Base-by-base conservation (phyloP, 2,888 invertebrate genomes). In the Mythimna vitellina region DNA sequence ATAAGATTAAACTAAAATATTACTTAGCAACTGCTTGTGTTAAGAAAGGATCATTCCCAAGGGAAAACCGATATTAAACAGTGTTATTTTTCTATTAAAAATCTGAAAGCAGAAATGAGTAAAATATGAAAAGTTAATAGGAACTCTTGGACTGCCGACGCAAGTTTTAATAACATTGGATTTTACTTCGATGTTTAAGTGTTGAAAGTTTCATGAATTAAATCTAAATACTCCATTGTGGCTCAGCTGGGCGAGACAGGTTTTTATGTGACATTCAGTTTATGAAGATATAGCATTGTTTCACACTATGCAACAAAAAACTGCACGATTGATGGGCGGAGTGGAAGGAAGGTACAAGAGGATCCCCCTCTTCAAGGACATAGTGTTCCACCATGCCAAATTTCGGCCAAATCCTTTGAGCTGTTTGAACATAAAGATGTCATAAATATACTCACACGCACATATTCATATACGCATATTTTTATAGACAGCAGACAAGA, bases 141-240 rank as follows among this genome's bases (percentile, higher is more conserved):
- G 58, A 76, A 71, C 69, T 80, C 62, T 70, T 51, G 74, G 68
- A 73, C n/a, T 53, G 62, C 38, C 53, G 67, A 68, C 69, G 65
- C 46, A 83, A 82, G 66, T 82, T 83, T 84, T 73, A 79, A 80
- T 80, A 81, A 85, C 73, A 86, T 82, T 82, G 73, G 76, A 80
- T 77, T 82, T 81, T 70, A 77, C 75, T 78, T 65, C 60, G 66
- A 75, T 70, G 58, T 46, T 20, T 20, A 58, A 49, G 12, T 64
- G 35, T 35, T 22, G 14, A 54, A 29, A 42, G 49, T n/a, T 51
- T 51, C 0, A 9, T 8, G 54, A 68, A 75, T 80, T 61, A 54
- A 62, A 60, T 76, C 76, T 56, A 22, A 54, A 32, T 69, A 32
- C 53, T 12, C 20, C 22, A 14, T 54, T n/a, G 61, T 67, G 9